A percentile compares a stretch with the other conserved stretches of the same genome.
Evolutionary conservation across 2,888 invertebrate genomes (phyloP).

Genomic region (Notodonta dromedarius): DNA sequence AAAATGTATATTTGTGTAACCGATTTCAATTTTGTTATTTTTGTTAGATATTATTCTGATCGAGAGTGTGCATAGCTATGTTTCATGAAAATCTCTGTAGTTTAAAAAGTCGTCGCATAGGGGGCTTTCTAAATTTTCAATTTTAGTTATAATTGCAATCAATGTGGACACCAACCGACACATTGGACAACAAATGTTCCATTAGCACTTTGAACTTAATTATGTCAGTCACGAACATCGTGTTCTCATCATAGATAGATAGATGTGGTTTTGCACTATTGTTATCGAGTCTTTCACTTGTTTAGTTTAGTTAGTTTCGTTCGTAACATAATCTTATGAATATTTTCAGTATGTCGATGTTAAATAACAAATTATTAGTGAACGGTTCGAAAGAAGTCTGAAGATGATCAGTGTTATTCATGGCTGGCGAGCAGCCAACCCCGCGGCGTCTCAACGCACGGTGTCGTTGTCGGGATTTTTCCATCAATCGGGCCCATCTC

Average conservation of each 20-base stretch:
- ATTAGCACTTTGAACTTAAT: background rate
- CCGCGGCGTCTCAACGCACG: slow-evolving; percentile 33
- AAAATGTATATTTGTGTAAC: too few relatives aligned
- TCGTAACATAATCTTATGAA: background rate
- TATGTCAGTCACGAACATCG: slow-evolving; percentile 5
- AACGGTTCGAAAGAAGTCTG: slow-evolving; percentile 23
- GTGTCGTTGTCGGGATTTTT: slow-evolving; percentile 53
- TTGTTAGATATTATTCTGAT: too few relatives aligned
- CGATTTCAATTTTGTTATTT: too few relatives aligned
- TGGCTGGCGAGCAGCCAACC: slow-evolving; percentile 59
- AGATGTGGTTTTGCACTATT: background rate
- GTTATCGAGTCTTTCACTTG: background rate
- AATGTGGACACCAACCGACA: background rate
- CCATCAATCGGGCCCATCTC: slow-evolving; percentile 44
- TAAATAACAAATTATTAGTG: background rate
- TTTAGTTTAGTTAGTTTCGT: background rate
- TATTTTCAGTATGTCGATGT: background rate
- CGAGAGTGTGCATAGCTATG: too few relatives aligned
- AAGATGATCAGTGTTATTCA: slow-evolving; percentile 51
- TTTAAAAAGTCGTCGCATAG: too few relatives aligned
- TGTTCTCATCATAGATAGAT: background rate
- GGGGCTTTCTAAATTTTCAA: too few relatives aligned
- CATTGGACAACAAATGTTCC: background rate
- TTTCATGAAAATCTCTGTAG: too few relatives aligned
- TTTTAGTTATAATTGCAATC: background rate